A percentile compares a stretch with the other conserved stretches of the same genome.
These are phyloP conservation scores for Pedetes capensis DNA, from an alignment of 2,113 vertebrate genomes.

Conservation along the genomic window DNA sequence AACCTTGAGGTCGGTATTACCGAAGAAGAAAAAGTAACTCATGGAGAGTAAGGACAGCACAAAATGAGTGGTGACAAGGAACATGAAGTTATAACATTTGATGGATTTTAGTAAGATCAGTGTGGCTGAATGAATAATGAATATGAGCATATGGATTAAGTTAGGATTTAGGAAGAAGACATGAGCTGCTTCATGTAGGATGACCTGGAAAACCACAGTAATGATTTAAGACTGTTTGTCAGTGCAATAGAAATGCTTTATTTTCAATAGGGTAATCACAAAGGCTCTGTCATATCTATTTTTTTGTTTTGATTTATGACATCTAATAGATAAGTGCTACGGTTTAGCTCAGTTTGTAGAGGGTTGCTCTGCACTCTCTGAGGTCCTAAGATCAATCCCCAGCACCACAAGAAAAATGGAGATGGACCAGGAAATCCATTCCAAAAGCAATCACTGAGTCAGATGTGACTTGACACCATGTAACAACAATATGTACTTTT, in stretches of 20 bases:
- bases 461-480: too few species aligned
- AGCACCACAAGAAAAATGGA: too few species aligned
- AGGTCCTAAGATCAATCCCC: too few species aligned
- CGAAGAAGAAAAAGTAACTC: background rate
- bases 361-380: too few species aligned
- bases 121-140: background rate
- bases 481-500: too few species aligned
- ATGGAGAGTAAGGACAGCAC: rapidly evolving
- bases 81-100: background rate
- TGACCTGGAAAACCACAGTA: rapidly evolving
- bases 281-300: background rate
- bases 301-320: background rate
- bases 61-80: background rate
- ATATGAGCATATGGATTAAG: background rate
- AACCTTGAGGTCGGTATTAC: background rate
- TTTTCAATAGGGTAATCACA: background rate
- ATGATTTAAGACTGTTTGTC: background rate
- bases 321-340: too few species aligned
- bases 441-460: too few species aligned
- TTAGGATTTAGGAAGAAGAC: background rate
- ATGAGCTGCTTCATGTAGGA: rapidly evolving
- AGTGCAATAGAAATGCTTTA: background rate
- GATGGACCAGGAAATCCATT: too few species aligned
- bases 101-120: background rate
- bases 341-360: too few species aligned